Percentiles rank a stretch among this genome's conserved stretches.
Conservation (phyloP, 1,140 invertebrate species). For the Conus ventricosus region DNA sequence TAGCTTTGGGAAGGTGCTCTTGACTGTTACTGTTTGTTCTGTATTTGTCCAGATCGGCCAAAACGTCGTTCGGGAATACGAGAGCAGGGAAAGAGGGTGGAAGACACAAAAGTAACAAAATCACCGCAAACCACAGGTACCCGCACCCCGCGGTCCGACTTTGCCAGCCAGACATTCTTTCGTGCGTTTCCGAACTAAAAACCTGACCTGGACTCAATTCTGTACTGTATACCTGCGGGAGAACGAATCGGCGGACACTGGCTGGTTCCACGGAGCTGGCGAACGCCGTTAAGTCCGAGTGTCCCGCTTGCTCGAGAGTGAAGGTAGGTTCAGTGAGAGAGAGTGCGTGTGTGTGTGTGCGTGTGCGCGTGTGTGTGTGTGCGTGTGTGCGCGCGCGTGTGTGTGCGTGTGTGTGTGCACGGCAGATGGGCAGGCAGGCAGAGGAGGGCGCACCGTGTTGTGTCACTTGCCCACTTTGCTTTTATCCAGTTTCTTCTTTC, state of each 20-base stretch:
- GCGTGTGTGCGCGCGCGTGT: neutral
- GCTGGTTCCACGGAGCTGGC: neutral
- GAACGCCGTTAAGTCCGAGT: neutral
- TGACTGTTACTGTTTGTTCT: neutral
- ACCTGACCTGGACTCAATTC: too few relatives aligned
- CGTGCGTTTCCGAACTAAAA: neutral
- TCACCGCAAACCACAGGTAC: slow-evolving; percentile 4
- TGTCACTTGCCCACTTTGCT: slow-evolving; percentile 10
- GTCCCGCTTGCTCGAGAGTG: neutral
- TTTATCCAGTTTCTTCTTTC: slow-evolving; percentile 7
- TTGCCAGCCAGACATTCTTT: neutral
- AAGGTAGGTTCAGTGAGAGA: neutral
- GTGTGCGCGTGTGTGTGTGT: too few relatives aligned
- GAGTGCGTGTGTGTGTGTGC: too few relatives aligned
- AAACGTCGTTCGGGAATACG: slow-evolving; percentile 24
- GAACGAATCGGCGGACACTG: neutral
- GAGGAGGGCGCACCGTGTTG: neutral
- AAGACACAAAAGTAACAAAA: slow-evolving; percentile 3
- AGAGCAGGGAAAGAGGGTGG: slow-evolving; percentile 14
- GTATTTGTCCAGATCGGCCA: slow-evolving; percentile 20
- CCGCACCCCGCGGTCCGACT: neutral
- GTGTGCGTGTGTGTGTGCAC: neutral
- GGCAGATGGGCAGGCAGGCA: neutral
- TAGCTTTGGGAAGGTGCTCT: slow-evolving; percentile 5
- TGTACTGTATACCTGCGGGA: too few relatives aligned